Percentiles rank a stretch among this genome's conserved stretches.
phyloP scores from a whole-genome alignment of 35 echinoderm and acorn worm species.

The Chiridota heheva region DNA sequence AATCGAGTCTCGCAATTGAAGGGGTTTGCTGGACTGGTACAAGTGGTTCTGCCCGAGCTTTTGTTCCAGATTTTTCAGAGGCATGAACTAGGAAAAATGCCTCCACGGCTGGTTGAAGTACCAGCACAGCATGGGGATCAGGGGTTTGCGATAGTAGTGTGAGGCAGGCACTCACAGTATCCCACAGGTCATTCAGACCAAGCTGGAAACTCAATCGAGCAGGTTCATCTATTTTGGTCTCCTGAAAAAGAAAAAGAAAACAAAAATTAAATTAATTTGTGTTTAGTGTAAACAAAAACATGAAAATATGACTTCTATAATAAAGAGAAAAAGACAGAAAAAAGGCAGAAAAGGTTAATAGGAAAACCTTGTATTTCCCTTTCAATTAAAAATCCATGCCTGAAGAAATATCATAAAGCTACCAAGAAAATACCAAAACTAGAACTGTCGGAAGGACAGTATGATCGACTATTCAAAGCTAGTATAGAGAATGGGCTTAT shows the following conservation, averaged over 20 bases:
- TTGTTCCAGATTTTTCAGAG: slow-evolving; percentile 70
- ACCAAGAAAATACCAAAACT: no score
- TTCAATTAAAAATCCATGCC: no score
- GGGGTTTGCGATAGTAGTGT: slow-evolving; percentile 81
- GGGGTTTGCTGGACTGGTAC: background rate
- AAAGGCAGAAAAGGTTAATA: background rate
- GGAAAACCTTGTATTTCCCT: no score
- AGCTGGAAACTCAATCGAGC: slow-evolving; percentile 81
- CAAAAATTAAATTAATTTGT: background rate
- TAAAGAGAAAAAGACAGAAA: background rate
- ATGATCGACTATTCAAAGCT: no score
- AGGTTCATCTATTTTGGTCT: slow-evolving; percentile 51
- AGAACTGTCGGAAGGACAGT: no score
- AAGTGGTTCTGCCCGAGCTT: slow-evolving; percentile 1
- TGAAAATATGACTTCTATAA: background rate
- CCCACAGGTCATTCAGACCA: slow-evolving; percentile 80
- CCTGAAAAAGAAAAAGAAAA: slow-evolving; percentile 5
- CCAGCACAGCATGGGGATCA: slow-evolving; percentile 94
- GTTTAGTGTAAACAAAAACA: background rate
- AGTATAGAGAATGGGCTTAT: no score
- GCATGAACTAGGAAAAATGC: slow-evolving; percentile 97
- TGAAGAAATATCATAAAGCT: no score
- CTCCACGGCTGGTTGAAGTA: slow-evolving; percentile 94
- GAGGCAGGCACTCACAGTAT: slow-evolving; percentile 84
- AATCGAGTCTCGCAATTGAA: background rate